A percentile compares a stretch with the other conserved stretches of the same genome.
Conservation (phyloP, 2,113 vertebrate species). For the Ellobius talpinus region DNA sequence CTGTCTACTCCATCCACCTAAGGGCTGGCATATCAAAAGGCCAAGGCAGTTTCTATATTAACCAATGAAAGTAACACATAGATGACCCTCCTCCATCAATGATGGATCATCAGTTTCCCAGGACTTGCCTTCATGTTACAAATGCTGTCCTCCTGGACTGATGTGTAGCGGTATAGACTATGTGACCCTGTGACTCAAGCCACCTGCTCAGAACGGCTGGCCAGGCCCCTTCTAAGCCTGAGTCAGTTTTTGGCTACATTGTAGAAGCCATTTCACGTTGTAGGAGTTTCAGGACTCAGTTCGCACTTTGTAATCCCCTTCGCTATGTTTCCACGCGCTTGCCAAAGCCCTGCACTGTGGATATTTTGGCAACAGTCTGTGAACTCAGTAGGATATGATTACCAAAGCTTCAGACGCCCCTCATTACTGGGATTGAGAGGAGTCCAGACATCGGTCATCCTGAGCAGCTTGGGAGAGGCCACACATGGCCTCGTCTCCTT, state of each 20-base stretch:
- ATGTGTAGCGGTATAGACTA: background rate
- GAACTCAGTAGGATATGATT: constrained; percentile 50
- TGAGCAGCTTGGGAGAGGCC: constrained; percentile 23
- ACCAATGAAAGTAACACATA: too few species aligned
- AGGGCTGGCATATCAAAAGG: too few species aligned
- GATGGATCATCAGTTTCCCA: background rate
- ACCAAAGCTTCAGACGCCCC: constrained; percentile 38
- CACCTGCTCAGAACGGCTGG: too few species aligned
- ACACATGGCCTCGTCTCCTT: constrained; percentile 28
- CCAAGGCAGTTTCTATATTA: too few species aligned
- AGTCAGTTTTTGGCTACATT: background rate
- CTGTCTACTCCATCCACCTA: too few species aligned
- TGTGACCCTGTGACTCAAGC: fast-evolving
- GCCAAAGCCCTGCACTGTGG: background rate
- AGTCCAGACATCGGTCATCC: constrained; percentile 48
- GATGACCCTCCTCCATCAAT: too few species aligned
- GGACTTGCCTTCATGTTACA: background rate
- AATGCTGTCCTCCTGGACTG: background rate
- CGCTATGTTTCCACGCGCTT: background rate
- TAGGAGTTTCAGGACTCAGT: background rate
- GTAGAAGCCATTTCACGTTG: background rate
- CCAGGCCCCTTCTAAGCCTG: background rate
- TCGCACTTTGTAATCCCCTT: constrained; percentile 7
- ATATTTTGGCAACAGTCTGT: constrained; percentile 46
- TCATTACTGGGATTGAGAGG: background rate